Evolutionary conservation across 2,113 vertebrate species (phyloP), one percentile per base, ranked within the genome.

Genomic region (Rhinogobius similis): DNA sequence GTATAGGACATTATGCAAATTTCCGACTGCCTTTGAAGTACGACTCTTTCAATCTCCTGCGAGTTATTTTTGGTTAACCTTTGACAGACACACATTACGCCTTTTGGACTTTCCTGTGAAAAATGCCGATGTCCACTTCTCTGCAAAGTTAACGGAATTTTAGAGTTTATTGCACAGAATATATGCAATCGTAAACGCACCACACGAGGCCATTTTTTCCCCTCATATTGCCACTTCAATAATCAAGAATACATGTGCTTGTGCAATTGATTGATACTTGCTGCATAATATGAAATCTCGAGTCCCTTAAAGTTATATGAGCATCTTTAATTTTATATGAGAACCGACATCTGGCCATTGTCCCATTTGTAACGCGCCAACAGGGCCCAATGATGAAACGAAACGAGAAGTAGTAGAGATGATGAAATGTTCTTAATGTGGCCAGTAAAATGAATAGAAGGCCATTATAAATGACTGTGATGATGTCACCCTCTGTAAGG

Each of bases 51-150:
- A 61, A 24, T 48, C 76, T 56, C 72, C 65, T 74, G 70, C 48
- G 32, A 75, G 70, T 66, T 76, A 78, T 81, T 81, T 89, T 79
- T 81, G 79, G 86, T 90, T 85, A 87, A 86, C 79, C 82, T 87
- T 82, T 83, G 72, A 81, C 71, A 38, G 76, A 58, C 27, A n/a
- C 29, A 63, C 44, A 46, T 73, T 63, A 44, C 46, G 46, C 48
- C 59, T 73, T 14, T 80, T 55, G 9, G 36, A 72, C 72, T 76
- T 80, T 38, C 64, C 62, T 67, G 67, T 56, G 76, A 77, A 66
- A 66, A 55, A n/a, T 68, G n/a, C 68, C 59, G 48, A 44, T 72
- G 68, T 52, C 77, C 63, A 69, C 58, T 67, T 73, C 71, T 36
- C 24, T 24, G 62, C 27, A 48, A 27, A 76, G 74, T 70, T 83